Evolutionary conservation across 2,113 vertebrate genomes (phyloP).

Genomic region (Zingel zingel): DNA sequence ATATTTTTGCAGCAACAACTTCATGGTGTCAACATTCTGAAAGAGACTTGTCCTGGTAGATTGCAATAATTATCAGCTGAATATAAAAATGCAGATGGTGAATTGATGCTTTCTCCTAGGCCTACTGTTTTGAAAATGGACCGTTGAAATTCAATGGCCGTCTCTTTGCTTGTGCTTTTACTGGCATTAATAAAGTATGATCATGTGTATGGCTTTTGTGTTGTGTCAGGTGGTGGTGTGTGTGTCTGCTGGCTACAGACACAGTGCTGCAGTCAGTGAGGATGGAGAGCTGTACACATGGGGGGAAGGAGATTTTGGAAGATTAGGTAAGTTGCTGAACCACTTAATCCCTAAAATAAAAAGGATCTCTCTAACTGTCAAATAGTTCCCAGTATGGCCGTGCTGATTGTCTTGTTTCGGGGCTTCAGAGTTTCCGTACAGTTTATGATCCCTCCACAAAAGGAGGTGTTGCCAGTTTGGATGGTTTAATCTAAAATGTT

Average conservation of each 20-base stretch:
- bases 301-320: conserved; percentile 88
- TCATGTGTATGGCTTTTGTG: neutral
- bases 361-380: neutral
- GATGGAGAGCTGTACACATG: conserved; percentile 88
- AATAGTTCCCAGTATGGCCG: too few species aligned
- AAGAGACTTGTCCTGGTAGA: too few species aligned
- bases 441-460: neutral
- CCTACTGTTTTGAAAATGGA: neutral
- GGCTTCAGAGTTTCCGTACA: neutral
- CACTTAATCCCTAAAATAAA: neutral
- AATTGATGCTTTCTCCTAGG: neutral
- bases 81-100: neutral
- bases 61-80: neutral
- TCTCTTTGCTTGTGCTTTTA: neutral
- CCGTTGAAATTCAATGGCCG: neutral
- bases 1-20: neutral
- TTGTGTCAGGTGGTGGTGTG: conserved; percentile 85
- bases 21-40: too few species aligned
- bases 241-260: conserved; percentile 89
- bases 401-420: neutral
- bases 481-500: neutral
- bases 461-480: neutral
- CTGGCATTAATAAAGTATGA: neutral
- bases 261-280: conserved; percentile 87
- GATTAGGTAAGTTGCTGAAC: conserved; percentile 76